A percentile compares a stretch with the other conserved stretches of the same genome.
Conservation (phyloP, 2,888 invertebrate species). For the Acutogordius australiensis region DNA sequence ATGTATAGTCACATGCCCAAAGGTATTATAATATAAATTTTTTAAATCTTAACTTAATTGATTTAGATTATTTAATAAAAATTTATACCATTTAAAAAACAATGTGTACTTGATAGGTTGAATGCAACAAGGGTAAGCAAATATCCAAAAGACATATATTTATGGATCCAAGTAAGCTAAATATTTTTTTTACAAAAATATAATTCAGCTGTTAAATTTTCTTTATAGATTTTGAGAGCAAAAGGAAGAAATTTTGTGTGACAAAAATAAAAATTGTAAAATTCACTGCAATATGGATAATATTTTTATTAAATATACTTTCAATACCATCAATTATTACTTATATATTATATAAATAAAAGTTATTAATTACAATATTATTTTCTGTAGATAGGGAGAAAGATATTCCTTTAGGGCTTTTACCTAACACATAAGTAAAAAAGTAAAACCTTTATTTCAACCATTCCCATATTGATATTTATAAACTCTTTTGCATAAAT, state of each 20-base stretch:
- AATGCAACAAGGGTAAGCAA: not conserved
- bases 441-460: not conserved
- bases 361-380: not conserved
- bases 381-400: not conserved
- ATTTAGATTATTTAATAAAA: too few relatives aligned
- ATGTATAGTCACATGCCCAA: not conserved
- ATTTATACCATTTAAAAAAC: too few relatives aligned
- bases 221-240: not conserved
- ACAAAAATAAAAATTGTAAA: not conserved
- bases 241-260: not conserved
- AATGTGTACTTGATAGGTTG: too few relatives aligned
- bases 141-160: not conserved
- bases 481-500: not conserved
- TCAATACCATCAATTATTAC: not conserved
- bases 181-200: too few relatives aligned
- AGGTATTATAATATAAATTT: not conserved
- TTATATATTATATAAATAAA: not conserved
- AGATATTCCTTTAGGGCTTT: not conserved
- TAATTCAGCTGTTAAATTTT: not conserved
- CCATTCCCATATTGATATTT: not conserved
- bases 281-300: not conserved
- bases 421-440: not conserved
- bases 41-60: too few relatives aligned
- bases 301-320: not conserved
- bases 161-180: too few relatives aligned